These are phyloP conservation scores for Potorous gilbertii DNA, from an alignment of 2,797 vertebrate genomes.

Conservation along the genomic window DNA sequence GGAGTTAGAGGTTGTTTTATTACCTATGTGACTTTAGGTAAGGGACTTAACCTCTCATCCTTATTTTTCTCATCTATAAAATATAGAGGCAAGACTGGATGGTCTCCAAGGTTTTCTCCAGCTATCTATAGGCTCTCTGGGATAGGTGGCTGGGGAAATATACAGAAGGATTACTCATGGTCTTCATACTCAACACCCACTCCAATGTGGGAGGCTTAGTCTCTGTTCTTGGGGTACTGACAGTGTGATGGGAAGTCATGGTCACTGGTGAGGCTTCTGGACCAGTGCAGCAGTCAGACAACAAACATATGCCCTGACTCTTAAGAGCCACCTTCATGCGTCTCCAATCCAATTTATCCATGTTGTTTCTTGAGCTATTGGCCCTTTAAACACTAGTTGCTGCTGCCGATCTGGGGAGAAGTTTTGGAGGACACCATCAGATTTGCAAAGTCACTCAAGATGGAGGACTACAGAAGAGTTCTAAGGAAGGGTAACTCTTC, in stretches of 20 bases:
- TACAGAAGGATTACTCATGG: background rate
- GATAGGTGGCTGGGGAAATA: background rate
- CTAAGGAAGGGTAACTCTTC: background rate
- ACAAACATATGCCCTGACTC: background rate
- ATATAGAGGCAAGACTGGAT: background rate
- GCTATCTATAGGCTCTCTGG: background rate
- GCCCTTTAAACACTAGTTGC: background rate
- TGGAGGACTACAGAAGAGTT: background rate
- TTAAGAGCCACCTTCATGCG: background rate
- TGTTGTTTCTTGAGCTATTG: background rate
- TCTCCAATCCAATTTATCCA: background rate
- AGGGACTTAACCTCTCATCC: background rate
- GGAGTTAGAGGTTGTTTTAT: background rate
- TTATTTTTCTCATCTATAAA: background rate
- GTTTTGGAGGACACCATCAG: background rate
- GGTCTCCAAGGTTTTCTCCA: background rate
- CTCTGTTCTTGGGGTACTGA: background rate
- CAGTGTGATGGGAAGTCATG: background rate
- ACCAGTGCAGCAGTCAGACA: background rate
- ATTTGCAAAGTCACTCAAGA: background rate
- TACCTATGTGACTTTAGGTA: background rate
- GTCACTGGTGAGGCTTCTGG: background rate
- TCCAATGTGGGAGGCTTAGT: background rate
- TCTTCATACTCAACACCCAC: background rate
- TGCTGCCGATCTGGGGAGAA: background rate